A percentile compares a stretch with the other conserved stretches of the same genome.
Evolutionary conservation across 2,888 invertebrate species (phyloP).

Genomic region (Gandaritis pyraliata): DNA sequence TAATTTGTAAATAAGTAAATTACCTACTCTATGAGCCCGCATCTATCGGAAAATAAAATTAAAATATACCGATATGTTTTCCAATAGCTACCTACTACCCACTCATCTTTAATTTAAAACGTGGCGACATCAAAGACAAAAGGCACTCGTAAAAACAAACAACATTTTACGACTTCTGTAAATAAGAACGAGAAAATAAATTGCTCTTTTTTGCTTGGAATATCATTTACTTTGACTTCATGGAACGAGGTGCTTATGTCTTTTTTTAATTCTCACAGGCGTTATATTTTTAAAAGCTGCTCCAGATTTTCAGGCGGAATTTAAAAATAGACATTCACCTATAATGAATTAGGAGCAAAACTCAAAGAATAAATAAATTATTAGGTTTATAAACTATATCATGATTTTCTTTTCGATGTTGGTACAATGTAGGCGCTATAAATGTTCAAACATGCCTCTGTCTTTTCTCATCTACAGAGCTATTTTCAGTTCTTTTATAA

Average conservation of each 20-base stretch:
- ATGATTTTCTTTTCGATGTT: too few species aligned
- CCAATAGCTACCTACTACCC: conserved; percentile 3
- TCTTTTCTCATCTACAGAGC: too few species aligned
- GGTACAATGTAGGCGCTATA: too few species aligned
- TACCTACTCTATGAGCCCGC: too few species aligned
- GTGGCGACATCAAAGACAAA: conserved; percentile 40
- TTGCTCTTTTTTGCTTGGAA: conserved; percentile 38
- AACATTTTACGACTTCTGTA: conserved; percentile 42
- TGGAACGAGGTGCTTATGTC: conserved; percentile 16
- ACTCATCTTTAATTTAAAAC: conserved; percentile 43
- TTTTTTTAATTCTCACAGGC: conserved; percentile 13
- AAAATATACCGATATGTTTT: background rate
- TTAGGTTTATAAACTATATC: too few species aligned
- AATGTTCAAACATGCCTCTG: too few species aligned
- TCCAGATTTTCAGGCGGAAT: background rate
- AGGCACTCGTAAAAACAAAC: conserved; percentile 41
- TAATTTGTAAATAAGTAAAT: too few species aligned
- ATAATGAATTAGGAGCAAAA: too few species aligned
- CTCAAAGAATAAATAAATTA: too few species aligned
- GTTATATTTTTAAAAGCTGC: conserved; percentile 1
- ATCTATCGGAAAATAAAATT: background rate
- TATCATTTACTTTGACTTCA: conserved; percentile 33
- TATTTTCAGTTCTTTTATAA: too few species aligned
- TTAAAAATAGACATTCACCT: background rate
- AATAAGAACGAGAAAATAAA: conserved; percentile 39